Evolutionary conservation across 2,113 vertebrate species (phyloP).

Genomic region (Elephantulus edwardii): DNA sequence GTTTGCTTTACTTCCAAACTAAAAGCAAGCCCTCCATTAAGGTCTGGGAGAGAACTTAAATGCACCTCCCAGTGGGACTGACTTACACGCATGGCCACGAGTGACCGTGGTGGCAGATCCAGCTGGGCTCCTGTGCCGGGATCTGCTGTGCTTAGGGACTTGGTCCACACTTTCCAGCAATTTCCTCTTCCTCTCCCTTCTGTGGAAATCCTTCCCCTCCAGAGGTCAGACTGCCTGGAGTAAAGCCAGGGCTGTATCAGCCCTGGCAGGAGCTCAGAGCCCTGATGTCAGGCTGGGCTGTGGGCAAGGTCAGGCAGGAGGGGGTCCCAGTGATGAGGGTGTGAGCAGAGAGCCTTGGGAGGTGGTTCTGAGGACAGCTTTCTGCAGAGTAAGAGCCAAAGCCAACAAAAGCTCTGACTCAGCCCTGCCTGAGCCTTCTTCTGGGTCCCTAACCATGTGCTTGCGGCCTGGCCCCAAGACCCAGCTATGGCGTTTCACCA

Average conservation of each 20-base stretch:
- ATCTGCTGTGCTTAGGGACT: not conserved
- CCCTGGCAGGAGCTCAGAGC: not conserved
- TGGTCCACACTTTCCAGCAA: accelerated
- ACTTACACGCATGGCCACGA: accelerated
- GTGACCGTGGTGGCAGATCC: accelerated
- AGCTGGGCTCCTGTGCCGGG: not conserved
- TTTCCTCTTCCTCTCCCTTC: not conserved
- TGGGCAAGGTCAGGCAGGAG: not conserved
- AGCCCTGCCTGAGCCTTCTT: not conserved
- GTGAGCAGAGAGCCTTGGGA: not conserved
- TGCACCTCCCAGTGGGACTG: not conserved
- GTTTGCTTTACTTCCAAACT: not conserved
- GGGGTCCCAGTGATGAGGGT: accelerated
- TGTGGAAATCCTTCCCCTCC: too few relatives aligned
- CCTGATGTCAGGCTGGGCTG: not conserved
- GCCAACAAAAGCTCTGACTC: conserved; percentile 45
- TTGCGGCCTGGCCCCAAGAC: conserved; percentile 12
- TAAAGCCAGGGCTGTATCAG: not conserved
- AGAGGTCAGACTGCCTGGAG: not conserved
- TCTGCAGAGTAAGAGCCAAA: not conserved
- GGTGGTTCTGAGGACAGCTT: not conserved
- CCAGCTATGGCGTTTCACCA: not conserved
- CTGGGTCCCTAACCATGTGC: conserved; percentile 1
- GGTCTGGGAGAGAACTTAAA: not conserved
- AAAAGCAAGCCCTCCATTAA: not conserved